Conservation (phyloP, 2,888 invertebrate species). For the Kuschelorhynchus macadamiae region DNA sequence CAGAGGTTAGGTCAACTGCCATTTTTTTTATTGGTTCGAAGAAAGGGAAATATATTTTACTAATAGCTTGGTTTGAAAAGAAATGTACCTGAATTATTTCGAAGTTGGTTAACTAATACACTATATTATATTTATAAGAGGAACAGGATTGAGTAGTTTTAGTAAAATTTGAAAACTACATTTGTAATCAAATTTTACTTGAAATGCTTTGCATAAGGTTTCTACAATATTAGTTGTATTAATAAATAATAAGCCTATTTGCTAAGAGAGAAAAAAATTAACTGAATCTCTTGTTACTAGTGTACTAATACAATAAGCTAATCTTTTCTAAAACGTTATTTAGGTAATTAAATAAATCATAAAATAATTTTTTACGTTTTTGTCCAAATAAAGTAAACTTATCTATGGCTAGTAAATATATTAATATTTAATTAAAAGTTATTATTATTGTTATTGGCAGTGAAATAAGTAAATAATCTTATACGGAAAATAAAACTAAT, state of each 20-base stretch:
- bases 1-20: slow-evolving; percentile 30
- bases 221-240: slow-evolving; percentile 8
- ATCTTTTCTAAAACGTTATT: slow-evolving; percentile 17
- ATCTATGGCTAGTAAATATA: slow-evolving; percentile 5
- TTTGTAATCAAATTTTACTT: neutral
- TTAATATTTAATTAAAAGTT: slow-evolving; percentile 15
- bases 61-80: slow-evolving; percentile 35
- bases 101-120: slow-evolving; percentile 28
- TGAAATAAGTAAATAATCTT: slow-evolving; percentile 24
- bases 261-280: slow-evolving; percentile 14
- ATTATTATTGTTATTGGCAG: slow-evolving; percentile 17
- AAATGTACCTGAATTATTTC: slow-evolving; percentile 43
- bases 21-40: slow-evolving; percentile 33
- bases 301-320: slow-evolving; percentile 28
- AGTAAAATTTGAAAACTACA: slow-evolving; percentile 1
- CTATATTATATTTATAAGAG: slow-evolving; percentile 2
- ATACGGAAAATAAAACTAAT: slow-evolving; percentile 11
- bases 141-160: neutral
- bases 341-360: slow-evolving; percentile 9
- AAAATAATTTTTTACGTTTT: slow-evolving; percentile 18
- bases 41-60: slow-evolving; percentile 4
- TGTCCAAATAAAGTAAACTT: slow-evolving; percentile 8
- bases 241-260: slow-evolving; percentile 10
- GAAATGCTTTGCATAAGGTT: neutral
- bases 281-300: slow-evolving; percentile 34